phyloP scores from a whole-genome alignment of 2,113 vertebrate species.

The Candoia aspera region DNA sequence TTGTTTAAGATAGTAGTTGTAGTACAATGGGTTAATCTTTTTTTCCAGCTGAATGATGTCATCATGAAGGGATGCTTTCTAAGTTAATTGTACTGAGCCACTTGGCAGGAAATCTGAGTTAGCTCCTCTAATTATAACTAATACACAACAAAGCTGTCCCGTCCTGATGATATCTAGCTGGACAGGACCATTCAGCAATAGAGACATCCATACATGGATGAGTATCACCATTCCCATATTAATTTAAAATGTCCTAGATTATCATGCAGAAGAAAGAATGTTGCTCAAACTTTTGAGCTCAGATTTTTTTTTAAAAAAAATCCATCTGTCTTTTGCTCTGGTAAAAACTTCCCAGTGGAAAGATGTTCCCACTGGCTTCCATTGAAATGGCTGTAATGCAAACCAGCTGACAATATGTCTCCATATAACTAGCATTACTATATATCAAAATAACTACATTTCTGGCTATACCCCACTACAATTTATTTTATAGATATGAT shows the following conservation, averaged over 20 bases:
- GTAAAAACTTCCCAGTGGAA: constrained; percentile 11
- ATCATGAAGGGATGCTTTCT: background rate
- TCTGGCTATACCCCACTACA: constrained; percentile 5
- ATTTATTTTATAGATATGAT: constrained; percentile 26
- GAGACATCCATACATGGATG: background rate
- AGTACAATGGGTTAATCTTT: background rate
- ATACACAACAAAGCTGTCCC: background rate
- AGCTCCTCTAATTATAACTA: background rate
- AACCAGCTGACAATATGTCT: constrained; percentile 18
- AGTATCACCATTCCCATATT: background rate
- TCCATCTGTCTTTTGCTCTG: constrained; percentile 23
- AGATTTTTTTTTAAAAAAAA: background rate
- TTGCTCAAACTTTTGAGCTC: background rate
- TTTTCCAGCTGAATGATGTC: background rate
- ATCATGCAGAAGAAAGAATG: background rate
- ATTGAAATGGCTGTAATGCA: background rate
- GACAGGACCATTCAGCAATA: background rate
- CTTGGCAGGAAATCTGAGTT: background rate
- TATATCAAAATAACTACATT: constrained; percentile 17
- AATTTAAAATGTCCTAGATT: background rate
- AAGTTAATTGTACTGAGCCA: background rate
- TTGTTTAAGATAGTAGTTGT: background rate
- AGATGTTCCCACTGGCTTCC: constrained; percentile 21
- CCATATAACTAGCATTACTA: constrained; percentile 14
- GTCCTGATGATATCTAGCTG: too few species aligned